phyloP scores from a whole-genome alignment of 2,797 vertebrate species.

The Malurus leucopterus region DNA sequence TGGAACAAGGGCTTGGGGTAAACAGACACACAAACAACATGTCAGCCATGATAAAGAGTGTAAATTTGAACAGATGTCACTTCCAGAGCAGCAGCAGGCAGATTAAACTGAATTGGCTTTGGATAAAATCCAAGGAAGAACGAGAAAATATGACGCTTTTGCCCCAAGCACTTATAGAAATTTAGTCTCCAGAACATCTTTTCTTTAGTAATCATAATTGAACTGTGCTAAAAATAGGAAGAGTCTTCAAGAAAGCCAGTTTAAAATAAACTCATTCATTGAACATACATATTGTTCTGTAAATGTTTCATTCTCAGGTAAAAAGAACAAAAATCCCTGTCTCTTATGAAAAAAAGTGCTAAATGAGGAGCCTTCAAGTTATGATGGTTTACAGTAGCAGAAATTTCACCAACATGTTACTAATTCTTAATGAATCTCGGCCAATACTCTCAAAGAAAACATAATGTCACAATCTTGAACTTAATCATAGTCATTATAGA shows the following conservation, averaged over 20 bases:
- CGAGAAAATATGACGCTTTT: constrained; percentile 45
- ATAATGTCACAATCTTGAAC: neutral
- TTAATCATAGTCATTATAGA: neutral
- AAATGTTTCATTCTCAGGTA: neutral
- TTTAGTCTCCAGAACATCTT: constrained; percentile 45
- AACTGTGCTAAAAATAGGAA: neutral
- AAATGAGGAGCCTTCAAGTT: neutral
- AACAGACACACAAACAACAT: constrained; percentile 74
- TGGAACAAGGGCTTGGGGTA: constrained; percentile 67
- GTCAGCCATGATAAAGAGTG: constrained; percentile 72
- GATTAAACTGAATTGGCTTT: constrained; percentile 72
- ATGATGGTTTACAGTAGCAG: neutral
- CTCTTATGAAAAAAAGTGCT: neutral
- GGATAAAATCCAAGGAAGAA: constrained; percentile 64
- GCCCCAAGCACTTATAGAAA: constrained; percentile 17
- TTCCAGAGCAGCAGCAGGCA: constrained; percentile 73
- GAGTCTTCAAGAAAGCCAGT: neutral
- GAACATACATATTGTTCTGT: neutral
- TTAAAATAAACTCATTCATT: constrained; percentile 1
- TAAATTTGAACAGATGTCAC: constrained; percentile 80
- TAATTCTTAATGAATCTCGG: neutral
- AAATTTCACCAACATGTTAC: neutral
- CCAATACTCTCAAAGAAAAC: neutral
- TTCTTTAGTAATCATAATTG: constrained; percentile 14
- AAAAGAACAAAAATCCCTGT: neutral